Conservation (phyloP, 2,113 vertebrate genomes). For the Pseudopodoces humilis region DNA sequence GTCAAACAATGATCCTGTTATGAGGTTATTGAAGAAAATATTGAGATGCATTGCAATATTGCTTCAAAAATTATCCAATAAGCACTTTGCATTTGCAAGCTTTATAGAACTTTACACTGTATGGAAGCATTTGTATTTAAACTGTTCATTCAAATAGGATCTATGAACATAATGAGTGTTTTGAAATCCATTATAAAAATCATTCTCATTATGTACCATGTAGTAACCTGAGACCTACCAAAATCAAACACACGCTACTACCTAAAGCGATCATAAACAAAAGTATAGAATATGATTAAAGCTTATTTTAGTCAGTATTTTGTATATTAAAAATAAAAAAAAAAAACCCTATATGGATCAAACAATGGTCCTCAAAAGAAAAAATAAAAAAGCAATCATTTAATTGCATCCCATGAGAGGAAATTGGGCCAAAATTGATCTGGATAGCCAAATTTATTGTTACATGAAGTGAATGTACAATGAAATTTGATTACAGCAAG, state of each 20-base stretch:
- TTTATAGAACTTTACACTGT: not conserved
- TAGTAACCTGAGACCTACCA: not conserved
- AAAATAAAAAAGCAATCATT: constrained; percentile 33
- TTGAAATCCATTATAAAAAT: constrained; percentile 3
- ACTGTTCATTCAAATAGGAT: not conserved
- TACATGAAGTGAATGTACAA: constrained; percentile 68
- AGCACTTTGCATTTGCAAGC: not conserved
- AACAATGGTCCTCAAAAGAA: not conserved
- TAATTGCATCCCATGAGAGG: constrained; percentile 63
- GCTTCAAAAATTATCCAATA: not conserved
- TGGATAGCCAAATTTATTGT: constrained; percentile 72
- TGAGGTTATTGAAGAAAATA: not conserved
- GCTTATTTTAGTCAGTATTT: not conserved
- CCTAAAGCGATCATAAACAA: not conserved
- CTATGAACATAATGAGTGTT: not conserved
- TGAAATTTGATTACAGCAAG: constrained; percentile 72
- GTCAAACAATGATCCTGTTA: constrained; percentile 17
- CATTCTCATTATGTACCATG: not conserved
- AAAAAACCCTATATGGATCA: not conserved
- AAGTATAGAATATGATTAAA: constrained; percentile 8
- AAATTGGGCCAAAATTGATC: constrained; percentile 73
- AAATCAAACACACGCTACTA: not conserved
- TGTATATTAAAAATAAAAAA: not conserved
- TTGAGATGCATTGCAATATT: not conserved
- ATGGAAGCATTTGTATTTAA: constrained; percentile 3